Percentiles rank a stretch among this genome's conserved stretches.
These are phyloP conservation scores for Eumerus sabulonum DNA, from an alignment of 2,888 invertebrate species.

Conservation along the genomic window DNA sequence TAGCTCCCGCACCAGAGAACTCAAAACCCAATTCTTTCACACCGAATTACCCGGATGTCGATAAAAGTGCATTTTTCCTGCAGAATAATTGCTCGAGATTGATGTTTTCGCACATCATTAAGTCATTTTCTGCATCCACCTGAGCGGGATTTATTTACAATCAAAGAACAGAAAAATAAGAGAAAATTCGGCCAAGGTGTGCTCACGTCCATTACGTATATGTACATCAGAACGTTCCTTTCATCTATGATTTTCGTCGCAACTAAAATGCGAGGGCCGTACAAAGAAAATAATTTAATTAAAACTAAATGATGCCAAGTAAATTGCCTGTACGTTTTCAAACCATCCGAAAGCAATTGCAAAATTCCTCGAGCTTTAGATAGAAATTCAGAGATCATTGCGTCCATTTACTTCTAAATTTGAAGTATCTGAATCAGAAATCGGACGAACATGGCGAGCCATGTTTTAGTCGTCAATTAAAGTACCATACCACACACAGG, in stretches of 20 bases:
- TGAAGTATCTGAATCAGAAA: constrained; percentile 5
- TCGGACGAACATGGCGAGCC: constrained; percentile 3
- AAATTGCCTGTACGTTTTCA: constrained; percentile 27
- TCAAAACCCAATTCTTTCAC: too few relatives aligned
- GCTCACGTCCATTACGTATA: too few relatives aligned
- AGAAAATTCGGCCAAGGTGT: too few relatives aligned
- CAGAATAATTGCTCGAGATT: too few relatives aligned
- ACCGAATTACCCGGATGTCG: too few relatives aligned
- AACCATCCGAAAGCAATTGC: constrained; percentile 1
- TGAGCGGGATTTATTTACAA: too few relatives aligned
- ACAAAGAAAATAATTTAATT: constrained; percentile 40
- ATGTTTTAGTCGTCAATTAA: constrained; percentile 44
- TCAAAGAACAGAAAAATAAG: too few relatives aligned
- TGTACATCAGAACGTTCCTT: background rate
- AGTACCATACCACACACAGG: constrained; percentile 32
- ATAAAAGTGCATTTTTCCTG: too few relatives aligned
- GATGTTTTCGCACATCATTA: too few relatives aligned
- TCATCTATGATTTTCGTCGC: background rate
- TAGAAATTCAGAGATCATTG: constrained; percentile 1
- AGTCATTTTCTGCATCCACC: too few relatives aligned
- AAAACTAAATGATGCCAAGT: constrained; percentile 55
- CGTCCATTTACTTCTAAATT: constrained; percentile 37
- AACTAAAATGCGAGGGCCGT: background rate
- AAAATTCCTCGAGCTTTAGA: constrained; percentile 3
- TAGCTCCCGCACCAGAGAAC: too few relatives aligned